Evolutionary conservation across 2,888 invertebrate species (phyloP).

Genomic region (Petrolisthes cinctipes): DNA sequence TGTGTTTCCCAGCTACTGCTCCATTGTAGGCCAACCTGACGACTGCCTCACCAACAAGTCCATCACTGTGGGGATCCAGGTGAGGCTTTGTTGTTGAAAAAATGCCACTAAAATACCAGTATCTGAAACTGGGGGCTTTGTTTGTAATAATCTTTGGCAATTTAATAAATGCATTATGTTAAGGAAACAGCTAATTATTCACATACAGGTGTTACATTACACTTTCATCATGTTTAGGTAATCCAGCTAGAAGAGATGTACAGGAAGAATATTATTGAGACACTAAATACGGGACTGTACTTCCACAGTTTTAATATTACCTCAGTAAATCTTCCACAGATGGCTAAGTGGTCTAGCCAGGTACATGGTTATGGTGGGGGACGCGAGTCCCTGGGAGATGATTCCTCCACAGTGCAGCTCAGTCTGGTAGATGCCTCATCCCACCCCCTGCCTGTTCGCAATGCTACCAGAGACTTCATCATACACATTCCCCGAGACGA

Average conservation of each 20-base stretch:
- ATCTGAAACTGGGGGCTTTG: neutral
- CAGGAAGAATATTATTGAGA: no score
- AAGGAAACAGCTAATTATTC: no score
- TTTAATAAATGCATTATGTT: neutral
- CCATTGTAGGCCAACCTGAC: slow-evolving; percentile 37
- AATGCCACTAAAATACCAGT: neutral
- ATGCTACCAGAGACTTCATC: slow-evolving; percentile 55
- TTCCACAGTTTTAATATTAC: no score
- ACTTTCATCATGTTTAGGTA: no score
- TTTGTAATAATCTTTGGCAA: no score
- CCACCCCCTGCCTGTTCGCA: slow-evolving; percentile 52
- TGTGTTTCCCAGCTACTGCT: slow-evolving; percentile 60
- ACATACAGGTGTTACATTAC: no score
- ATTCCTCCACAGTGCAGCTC: slow-evolving; percentile 58
- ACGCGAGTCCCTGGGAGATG: slow-evolving; percentile 51
- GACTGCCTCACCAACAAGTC: slow-evolving; percentile 51
- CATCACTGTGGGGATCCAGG: slow-evolving; percentile 57
- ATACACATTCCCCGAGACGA: slow-evolving; percentile 57
- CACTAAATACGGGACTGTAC: no score
- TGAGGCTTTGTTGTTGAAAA: neutral
- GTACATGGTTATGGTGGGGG: slow-evolving; percentile 63
- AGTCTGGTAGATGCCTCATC: slow-evolving; percentile 50
- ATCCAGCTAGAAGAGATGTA: no score
- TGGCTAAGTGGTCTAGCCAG: slow-evolving; percentile 60
- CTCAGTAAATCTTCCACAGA: slow-evolving; percentile 22